Evolutionary conservation across 2,113 vertebrate genomes (phyloP).

Genomic region (Blennius ocellaris): DNA sequence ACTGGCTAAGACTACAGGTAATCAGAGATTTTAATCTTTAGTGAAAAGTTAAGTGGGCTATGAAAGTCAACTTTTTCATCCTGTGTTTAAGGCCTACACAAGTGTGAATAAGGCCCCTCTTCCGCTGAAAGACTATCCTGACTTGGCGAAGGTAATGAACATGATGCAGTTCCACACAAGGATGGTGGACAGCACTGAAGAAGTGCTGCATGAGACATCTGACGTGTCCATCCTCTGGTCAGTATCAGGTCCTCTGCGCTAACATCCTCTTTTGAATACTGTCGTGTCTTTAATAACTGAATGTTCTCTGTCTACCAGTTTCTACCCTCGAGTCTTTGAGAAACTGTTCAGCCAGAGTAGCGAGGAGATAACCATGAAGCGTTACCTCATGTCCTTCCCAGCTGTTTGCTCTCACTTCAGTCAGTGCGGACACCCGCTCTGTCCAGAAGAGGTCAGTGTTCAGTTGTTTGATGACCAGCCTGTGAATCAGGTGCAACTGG

Average conservation of each 20-base stretch:
- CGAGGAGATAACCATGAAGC: constrained; percentile 86
- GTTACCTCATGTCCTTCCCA: constrained; percentile 89
- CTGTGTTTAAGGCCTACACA: constrained; percentile 86
- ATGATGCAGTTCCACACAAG: constrained; percentile 91
- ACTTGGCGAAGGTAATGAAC: constrained; percentile 92
- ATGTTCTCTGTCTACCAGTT: constrained; percentile 72
- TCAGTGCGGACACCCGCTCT: constrained; percentile 85
- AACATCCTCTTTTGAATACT: neutral
- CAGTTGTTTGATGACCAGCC: constrained; percentile 8
- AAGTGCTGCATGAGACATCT: constrained; percentile 86
- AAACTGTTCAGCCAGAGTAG: constrained; percentile 87
- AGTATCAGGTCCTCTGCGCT: constrained; percentile 38
- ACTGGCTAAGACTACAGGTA: constrained; percentile 96
- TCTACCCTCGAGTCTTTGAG: constrained; percentile 88
- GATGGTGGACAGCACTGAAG: constrained; percentile 88
- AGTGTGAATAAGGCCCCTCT: constrained; percentile 89
- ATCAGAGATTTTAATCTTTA: no score
- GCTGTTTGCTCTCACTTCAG: constrained; percentile 87
- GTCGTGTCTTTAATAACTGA: neutral
- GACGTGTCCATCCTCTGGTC: constrained; percentile 90
- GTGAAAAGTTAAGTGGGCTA: no score
- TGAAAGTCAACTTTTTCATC: neutral
- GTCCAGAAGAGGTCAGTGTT: constrained; percentile 93
- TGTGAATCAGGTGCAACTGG: neutral
- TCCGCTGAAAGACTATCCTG: constrained; percentile 84